Base-by-base conservation (phyloP, 1,140 invertebrate genomes). In the Drosophila suzukii region DNA sequence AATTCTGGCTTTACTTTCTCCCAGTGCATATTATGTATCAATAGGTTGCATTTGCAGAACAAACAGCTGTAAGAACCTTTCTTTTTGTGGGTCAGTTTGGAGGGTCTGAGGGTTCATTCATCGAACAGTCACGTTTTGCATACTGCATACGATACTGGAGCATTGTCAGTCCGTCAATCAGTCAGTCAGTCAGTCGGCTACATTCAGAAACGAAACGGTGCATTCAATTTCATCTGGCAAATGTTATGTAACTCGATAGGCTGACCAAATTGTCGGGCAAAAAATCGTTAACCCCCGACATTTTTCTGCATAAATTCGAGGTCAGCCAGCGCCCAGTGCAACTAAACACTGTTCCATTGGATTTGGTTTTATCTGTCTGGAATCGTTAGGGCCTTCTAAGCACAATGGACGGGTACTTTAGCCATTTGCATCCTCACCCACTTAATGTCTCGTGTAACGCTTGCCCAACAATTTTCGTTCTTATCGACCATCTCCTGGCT, bases 171-270 rank as follows among this genome's bases (percentile, higher is more conserved):
- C 67, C 58, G 75, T 72, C 68, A 79, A 77, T 83, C 81, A 75
- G 67, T 47, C 68, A 36, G 47, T 15, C 53, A 57, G 51, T 55
- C 59, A 55, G 66, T 66, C 55, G 55, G 60, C 57, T 57, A 61
- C 47, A 32, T 75, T 75, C 70, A 71, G 75, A 54, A 53, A 57
- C 36, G 12, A 44, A 54, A 41, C 30, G 46, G 46, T 76, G 82
- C 73, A 83, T 89, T 89, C 59, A 84, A 89, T 89, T 89, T 78
- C 84, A 75, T 13, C 30, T 57, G 36, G 60, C 84, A 89, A 89
- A 88, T 88, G 84, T 80, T 82, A 51, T 53, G 84, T 81, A 89
- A 89, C 65, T 66, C 50, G 84, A 89, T 89, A 83, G 44, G 43
- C 54, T 54, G 49, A 34, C 30, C 65, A 70, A 88, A 86, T 78